Evolutionary conservation across 1,140 invertebrate species (phyloP).

Genomic region (Drosophila pseudoobscura): DNA sequence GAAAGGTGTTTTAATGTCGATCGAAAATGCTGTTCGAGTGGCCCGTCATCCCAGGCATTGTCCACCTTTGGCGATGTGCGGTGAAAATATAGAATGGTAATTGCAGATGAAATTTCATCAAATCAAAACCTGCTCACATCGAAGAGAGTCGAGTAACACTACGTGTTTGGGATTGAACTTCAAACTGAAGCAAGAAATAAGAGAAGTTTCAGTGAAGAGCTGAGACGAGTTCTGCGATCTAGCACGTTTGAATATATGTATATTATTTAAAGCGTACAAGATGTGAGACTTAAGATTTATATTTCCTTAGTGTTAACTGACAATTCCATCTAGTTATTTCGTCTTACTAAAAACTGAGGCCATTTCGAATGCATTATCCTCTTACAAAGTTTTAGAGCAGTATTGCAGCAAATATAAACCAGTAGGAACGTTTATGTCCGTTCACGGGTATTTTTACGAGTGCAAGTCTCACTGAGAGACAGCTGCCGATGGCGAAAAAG

Average conservation of each 20-base stretch:
- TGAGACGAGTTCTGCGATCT: background rate
- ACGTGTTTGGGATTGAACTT: background rate
- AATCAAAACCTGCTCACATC: constrained; percentile 27
- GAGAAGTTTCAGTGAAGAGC: background rate
- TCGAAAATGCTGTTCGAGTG: constrained; percentile 26
- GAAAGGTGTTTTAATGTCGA: constrained; percentile 48
- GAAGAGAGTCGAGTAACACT: constrained; percentile 12
- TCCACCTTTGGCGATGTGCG: background rate
- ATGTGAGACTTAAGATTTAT: too few species aligned
- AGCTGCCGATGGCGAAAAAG: too few species aligned
- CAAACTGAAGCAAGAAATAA: constrained; percentile 1
- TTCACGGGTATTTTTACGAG: too few species aligned
- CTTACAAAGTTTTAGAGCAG: too few species aligned
- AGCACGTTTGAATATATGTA: background rate
- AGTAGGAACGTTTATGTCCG: too few species aligned
- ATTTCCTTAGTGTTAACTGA: too few species aligned
- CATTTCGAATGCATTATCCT: too few species aligned
- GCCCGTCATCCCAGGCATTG: constrained; percentile 20
- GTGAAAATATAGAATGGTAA: constrained; percentile 37
- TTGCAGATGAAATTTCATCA: constrained; percentile 29
- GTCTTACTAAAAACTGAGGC: too few species aligned
- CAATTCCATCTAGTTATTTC: too few species aligned
- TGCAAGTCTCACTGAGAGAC: too few species aligned
- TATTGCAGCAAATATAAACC: too few species aligned
- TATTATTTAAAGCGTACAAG: too few species aligned